phyloP scores from a whole-genome alignment of 2,797 vertebrate species.

The Fundulus diaphanus region DNA sequence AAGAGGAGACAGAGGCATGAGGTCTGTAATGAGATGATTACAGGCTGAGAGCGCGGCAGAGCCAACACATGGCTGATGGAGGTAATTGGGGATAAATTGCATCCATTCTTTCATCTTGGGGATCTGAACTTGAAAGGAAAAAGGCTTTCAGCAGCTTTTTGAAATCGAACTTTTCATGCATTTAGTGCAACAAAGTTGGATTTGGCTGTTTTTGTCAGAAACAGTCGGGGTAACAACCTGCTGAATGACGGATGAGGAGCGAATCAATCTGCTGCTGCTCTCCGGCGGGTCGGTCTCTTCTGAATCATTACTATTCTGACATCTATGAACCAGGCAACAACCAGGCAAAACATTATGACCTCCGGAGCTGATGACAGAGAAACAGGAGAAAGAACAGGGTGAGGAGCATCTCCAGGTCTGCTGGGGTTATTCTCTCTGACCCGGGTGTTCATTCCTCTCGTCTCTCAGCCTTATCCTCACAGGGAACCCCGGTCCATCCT shows the following conservation, averaged over 20 bases:
- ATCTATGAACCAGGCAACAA: too few relatives aligned
- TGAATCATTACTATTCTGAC: too few relatives aligned
- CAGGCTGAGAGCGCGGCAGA: neutral
- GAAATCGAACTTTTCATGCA: neutral
- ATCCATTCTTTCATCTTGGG: constrained; percentile 32
- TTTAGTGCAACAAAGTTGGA: neutral
- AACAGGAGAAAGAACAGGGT: too few relatives aligned
- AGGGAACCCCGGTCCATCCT: too few relatives aligned
- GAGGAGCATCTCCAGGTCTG: too few relatives aligned
- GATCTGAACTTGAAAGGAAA: constrained; percentile 24
- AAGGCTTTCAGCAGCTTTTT: constrained; percentile 10
- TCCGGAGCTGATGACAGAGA: too few relatives aligned
- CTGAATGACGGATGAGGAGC: too few relatives aligned
- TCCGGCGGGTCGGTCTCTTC: neutral
- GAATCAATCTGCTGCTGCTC: neutral
- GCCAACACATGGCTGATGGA: constrained; percentile 1
- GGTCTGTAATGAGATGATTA: constrained; percentile 23
- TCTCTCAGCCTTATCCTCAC: too few relatives aligned
- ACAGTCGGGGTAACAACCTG: neutral
- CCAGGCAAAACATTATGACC: too few relatives aligned
- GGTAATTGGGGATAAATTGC: constrained; percentile 27
- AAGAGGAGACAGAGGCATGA: constrained; percentile 28
- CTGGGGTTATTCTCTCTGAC: too few relatives aligned
- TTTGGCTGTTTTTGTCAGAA: neutral
- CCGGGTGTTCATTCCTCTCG: too few relatives aligned